These are phyloP conservation scores for Gadopsis bispinosus DNA, from an alignment of 2,797 vertebrate genomes.

Conservation along the genomic window DNA sequence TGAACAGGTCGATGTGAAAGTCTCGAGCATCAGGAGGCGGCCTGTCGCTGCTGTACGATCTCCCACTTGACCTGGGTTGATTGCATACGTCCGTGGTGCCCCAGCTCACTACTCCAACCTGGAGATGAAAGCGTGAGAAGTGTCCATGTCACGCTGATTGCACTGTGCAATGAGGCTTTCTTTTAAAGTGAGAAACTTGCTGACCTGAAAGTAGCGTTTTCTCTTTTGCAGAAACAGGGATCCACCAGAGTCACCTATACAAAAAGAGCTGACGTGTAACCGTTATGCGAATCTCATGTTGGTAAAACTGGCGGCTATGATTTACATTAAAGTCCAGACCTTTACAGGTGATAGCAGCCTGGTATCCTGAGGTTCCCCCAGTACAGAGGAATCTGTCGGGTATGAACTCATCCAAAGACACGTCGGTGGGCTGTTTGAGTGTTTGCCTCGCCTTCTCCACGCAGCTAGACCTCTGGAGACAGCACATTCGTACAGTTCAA, in stretches of 20 bases:
- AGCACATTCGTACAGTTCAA: neutral
- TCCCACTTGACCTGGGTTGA: rapidly evolving
- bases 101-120: slow-evolving; percentile 86
- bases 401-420: slow-evolving; percentile 79
- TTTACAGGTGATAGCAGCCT: slow-evolving; percentile 75
- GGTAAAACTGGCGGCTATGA: neutral
- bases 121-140: neutral
- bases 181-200: slow-evolving; percentile 2
- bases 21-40: slow-evolving; percentile 75
- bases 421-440: slow-evolving; percentile 55
- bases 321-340: slow-evolving; percentile 62
- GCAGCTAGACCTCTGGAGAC: slow-evolving; percentile 78
- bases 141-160: neutral
- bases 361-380: slow-evolving; percentile 66
- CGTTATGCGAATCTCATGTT: neutral
- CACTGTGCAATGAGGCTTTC: neutral
- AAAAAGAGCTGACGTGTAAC: slow-evolving; percentile 1
- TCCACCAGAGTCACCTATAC: slow-evolving; percentile 85
- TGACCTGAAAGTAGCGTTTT: slow-evolving; percentile 84
- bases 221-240: slow-evolving; percentile 80
- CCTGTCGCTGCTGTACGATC: rapidly evolving
- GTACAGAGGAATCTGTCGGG: slow-evolving; percentile 80
- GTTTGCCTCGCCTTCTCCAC: slow-evolving; percentile 68
- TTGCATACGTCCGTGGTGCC: slow-evolving; percentile 70
- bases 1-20: slow-evolving; percentile 84